These are phyloP conservation scores for Peromyscus melanophrys DNA, from an alignment of 2,797 vertebrate species.

Conservation along the genomic window DNA sequence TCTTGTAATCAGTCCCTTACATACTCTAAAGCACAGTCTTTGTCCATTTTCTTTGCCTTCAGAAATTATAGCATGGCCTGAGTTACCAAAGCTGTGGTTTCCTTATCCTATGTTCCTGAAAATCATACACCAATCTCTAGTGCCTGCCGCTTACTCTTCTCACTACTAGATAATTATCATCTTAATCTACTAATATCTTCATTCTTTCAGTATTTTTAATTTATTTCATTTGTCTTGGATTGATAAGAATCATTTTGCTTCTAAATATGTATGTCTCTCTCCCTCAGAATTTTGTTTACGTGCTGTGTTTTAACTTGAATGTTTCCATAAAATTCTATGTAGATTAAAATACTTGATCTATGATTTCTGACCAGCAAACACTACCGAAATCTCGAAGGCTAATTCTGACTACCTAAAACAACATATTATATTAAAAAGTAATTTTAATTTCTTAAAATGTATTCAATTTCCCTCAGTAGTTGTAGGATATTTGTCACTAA, in stretches of 20 bases:
- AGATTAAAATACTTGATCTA: background rate
- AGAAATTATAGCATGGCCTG: background rate
- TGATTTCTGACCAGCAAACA: background rate
- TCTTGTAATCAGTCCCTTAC: background rate
- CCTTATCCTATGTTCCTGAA: no score
- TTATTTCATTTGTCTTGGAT: constrained; percentile 10
- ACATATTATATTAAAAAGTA: background rate
- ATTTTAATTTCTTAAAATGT: background rate
- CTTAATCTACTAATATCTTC: background rate
- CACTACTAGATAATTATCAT: background rate
- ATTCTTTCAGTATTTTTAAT: constrained; percentile 38
- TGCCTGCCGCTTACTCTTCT: background rate
- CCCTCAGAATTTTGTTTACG: background rate
- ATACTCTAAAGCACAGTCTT: background rate
- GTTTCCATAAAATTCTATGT: background rate
- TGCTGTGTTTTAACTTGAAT: background rate
- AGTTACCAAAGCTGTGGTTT: background rate
- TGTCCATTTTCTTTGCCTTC: background rate
- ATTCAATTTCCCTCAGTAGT: background rate
- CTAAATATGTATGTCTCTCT: background rate
- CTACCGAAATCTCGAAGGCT: background rate
- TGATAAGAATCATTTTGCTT: constrained; percentile 5
- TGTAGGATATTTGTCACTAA: background rate
- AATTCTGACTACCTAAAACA: background rate
- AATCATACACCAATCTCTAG: no score